Evolutionary conservation across 2,888 invertebrate species (phyloP).

Genomic region (Trisateles emortualis): DNA sequence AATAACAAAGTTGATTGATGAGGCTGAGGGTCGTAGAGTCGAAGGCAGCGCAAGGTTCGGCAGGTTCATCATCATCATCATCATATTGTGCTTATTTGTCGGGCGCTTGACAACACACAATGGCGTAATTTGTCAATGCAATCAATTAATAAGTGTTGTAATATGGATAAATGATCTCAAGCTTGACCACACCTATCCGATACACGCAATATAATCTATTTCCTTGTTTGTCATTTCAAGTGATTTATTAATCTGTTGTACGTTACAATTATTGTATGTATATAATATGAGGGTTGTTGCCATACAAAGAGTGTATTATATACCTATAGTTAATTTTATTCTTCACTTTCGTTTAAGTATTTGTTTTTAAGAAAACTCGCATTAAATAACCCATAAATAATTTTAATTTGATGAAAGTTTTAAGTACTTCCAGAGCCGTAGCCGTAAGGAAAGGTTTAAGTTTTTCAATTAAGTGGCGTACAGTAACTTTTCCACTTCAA

Average conservation of each 20-base stretch:
- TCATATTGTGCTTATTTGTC: too few species aligned
- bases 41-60: too few species aligned
- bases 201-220: not conserved
- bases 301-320: too few species aligned
- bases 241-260: not conserved
- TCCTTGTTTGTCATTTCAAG: not conserved
- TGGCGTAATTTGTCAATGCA: not conserved
- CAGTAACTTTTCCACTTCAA: conserved; percentile 12
- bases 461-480: conserved; percentile 22
- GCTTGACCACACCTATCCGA: not conserved
- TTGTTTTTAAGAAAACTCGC: not conserved
- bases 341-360: not conserved
- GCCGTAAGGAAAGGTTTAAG: conserved; percentile 11
- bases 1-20: too few species aligned
- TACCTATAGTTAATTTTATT: not conserved
- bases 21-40: too few species aligned
- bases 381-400: conserved; percentile 12
- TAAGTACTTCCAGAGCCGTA: conserved; percentile 3
- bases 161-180: not conserved
- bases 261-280: not conserved
- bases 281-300: not conserved
- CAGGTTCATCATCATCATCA: too few species aligned
- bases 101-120: too few species aligned
- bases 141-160: not conserved
- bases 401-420: conserved; percentile 19